Base-by-base conservation (phyloP, 2,113 vertebrate genomes). In the Smithornis capensis region DNA sequence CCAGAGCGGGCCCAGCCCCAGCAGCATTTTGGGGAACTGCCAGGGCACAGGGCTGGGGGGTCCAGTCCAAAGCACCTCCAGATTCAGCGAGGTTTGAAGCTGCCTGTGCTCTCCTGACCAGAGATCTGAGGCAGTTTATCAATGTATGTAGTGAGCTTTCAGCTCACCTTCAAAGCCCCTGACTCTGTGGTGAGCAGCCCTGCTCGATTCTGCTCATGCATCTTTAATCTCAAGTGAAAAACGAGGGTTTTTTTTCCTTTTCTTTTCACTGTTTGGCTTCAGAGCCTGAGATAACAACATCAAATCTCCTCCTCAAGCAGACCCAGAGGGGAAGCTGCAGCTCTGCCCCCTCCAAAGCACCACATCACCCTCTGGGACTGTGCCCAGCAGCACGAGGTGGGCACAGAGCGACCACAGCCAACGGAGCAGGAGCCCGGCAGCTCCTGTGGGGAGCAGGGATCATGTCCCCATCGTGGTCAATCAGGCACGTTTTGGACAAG, bases 311-410 rank as follows among this genome's bases (percentile, higher is more conserved):
- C 37, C 71, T 78, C 28, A 1, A 55, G 84, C 5, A 2, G 44
- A 29, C 16, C 19, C 35, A 25, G 67, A 79, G 74, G 45, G 57
- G 52, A 12, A 38, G 35, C 29, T 15, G 13, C 50, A 59, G 69
- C 47, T 65, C 33, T 29, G 28, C 19, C 29, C 6, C 29, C 14
- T 27, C 12, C 27, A 47, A 28, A 31, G 50, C 35, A 60, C 24
- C 8, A 1, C 4, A 27, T 6, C 2, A 0, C 35, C 52, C 0
- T 0, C 8, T 0, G 0, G 37, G 52, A 2, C 47, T 0, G 0
- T 50, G 52, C 67, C 76, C 80, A 21, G 71, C 13, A 5, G 64
- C 6, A 1, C 0, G 0, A 37, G 83, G 19, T 11, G 6, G 6
- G 4, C 29, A 6, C 25, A 12, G 70, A 21, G 27, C 2, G 2